Base-by-base conservation (phyloP, 2,888 invertebrate genomes). In the Drosophila parthenogenetica region DNA sequence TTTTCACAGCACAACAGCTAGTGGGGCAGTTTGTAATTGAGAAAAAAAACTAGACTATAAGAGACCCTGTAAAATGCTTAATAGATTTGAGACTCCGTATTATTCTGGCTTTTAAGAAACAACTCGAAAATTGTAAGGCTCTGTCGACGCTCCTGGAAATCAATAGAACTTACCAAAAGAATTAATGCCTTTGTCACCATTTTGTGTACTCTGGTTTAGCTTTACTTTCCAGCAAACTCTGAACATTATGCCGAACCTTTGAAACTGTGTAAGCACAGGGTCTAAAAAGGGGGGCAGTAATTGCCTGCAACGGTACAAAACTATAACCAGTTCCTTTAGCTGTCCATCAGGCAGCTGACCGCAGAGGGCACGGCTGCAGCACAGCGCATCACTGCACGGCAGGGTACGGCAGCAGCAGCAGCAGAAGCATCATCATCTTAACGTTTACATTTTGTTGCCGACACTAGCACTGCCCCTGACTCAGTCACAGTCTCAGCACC, bases 291-390 rank as follows among this genome's bases (percentile, higher is more conserved):
- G 35, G 53, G 45, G 73, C 65, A 68, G 73, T 90, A 90, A 90
- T 90, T 90, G 89, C 81, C 78, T 59, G 71, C 81, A 84, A 84
- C 89, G 87, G 87, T 84, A 87, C 60, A 40, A 49, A 49, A 39
- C 57, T 64, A 39, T 78, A 87, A 87, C 81, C 89, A 75, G 84
- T 88, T 88, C 64, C 75, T 49, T 67, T 72, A 77, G 69, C 72
- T 78, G 83, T 86, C 84, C 83, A 82, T 85, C 88, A 85, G 86
- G 72, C 87, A 83, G 87, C 83, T 86, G 82, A 84, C 84, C 89
- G 80, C 83, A 85, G 83, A 86, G 80, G 84, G 83, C 81, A 88
- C 87, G 81, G 78, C 81, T 29, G 29, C 29, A 29, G 29, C 29
- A 29, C 29, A 29, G 29, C 29, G 2, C 25, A 25, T 7, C 25